Percentiles rank a stretch among this genome's conserved stretches.
These are phyloP conservation scores for Anthopleura sola DNA, from an alignment of 64 coral and sea anemone species.

Conservation along the genomic window DNA sequence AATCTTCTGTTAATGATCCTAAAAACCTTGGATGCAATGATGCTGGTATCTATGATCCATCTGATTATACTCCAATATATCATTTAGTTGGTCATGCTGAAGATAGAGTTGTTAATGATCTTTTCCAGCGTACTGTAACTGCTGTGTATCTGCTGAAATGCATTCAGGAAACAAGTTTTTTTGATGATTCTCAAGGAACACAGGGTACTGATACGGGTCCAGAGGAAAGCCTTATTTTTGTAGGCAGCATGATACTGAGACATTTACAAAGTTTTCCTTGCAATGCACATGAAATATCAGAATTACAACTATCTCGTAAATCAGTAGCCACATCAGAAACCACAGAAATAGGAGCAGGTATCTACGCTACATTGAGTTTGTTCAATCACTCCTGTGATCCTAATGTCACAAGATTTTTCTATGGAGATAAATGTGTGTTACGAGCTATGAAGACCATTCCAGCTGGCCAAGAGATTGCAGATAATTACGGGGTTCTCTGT, in stretches of 20 bases:
- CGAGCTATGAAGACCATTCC: conserved; percentile 82
- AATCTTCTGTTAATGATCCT: background rate
- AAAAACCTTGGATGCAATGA: conserved; percentile 36
- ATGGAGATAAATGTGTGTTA: conserved; percentile 84
- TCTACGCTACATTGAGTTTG: conserved; percentile 84
- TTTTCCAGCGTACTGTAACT: conserved; percentile 77
- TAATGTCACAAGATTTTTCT: conserved; percentile 85
- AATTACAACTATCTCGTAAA: conserved; percentile 58
- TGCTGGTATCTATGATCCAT: conserved; percentile 58
- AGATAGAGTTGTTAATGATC: conserved; percentile 66
- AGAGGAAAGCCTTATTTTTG: conserved; percentile 25
- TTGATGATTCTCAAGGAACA: conserved; percentile 1
- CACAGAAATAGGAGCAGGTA: conserved; percentile 81
- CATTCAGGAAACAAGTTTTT: conserved; percentile 58
- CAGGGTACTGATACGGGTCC: background rate
- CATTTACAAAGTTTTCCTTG: conserved; percentile 86
- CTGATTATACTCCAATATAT: conserved; percentile 70
- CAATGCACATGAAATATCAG: conserved; percentile 95
- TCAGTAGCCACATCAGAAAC: conserved; percentile 85
- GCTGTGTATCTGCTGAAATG: conserved; percentile 73
- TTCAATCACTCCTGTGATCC: conserved; percentile 97
- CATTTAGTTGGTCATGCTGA: conserved; percentile 76
- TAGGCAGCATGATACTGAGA: conserved; percentile 75
- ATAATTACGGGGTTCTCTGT: conserved; percentile 92
- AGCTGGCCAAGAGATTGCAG: conserved; percentile 69